These are phyloP conservation scores for Sminthopsis crassicaudata DNA, from an alignment of 2,113 vertebrate genomes.

Conservation along the genomic window DNA sequence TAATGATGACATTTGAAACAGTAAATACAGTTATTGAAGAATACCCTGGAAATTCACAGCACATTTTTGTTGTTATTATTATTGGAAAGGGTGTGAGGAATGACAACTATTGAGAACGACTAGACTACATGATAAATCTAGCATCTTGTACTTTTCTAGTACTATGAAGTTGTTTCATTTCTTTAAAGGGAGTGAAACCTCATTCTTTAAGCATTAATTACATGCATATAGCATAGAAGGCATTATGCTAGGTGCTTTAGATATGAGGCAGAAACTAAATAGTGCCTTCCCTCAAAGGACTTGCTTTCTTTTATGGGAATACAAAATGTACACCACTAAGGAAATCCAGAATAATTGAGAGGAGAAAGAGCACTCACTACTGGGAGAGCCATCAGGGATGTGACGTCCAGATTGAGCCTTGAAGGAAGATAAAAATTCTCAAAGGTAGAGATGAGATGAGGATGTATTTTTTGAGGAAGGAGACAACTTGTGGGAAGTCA, in stretches of 20 bases:
- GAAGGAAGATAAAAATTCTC: not conserved
- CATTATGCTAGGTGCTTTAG: not conserved
- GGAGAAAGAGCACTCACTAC: not conserved
- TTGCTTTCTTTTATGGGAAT: not conserved
- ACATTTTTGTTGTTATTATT: not conserved
- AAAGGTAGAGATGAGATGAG: not conserved
- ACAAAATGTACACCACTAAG: not conserved
- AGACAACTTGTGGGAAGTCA: not conserved
- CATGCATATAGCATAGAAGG: not conserved
- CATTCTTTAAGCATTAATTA: not conserved
- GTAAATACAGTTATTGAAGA: not conserved
- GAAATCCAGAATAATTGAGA: not conserved
- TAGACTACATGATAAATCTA: not conserved
- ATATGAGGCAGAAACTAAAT: not conserved
- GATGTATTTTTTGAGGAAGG: not conserved
- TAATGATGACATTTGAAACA: not conserved
- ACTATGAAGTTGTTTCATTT: not conserved
- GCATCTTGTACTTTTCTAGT: not conserved
- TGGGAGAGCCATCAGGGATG: not conserved
- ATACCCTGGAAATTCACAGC: not conserved
- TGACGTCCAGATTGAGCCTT: not conserved
- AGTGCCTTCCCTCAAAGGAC: not conserved
- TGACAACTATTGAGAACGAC: not conserved
- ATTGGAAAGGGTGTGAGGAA: not conserved
- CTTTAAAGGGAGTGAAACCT: not conserved